These are phyloP conservation scores for Lasioglossum pauxillum DNA, from an alignment of 2,888 invertebrate species.

Conservation along the genomic window DNA sequence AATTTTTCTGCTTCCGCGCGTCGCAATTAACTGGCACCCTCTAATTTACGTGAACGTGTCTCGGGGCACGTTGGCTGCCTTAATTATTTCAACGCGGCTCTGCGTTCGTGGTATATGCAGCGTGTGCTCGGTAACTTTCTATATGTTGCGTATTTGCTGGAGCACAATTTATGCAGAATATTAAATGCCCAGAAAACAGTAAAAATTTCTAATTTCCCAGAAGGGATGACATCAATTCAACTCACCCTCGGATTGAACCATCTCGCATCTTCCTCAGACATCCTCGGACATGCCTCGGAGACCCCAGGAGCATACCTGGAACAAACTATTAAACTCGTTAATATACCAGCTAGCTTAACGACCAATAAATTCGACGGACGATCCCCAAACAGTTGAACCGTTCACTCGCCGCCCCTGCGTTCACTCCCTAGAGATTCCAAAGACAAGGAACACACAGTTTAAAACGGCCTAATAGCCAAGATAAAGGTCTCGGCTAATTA, in stretches of 20 bases:
- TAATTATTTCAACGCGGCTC: constrained; percentile 40
- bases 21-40: constrained; percentile 41
- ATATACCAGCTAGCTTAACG: background rate
- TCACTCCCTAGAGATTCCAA: background rate
- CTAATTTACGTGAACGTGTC: constrained; percentile 50
- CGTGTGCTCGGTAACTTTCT: constrained; percentile 23
- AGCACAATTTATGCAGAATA: too few relatives aligned
- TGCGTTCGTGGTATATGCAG: constrained; percentile 18
- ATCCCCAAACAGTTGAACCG: background rate
- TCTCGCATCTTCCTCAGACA: background rate
- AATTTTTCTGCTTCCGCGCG: background rate
- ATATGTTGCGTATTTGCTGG: background rate
- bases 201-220: background rate
- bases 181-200: background rate
- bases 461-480: constrained; percentile 9
- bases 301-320: background rate
- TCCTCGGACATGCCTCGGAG: background rate
- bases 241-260: background rate
- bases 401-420: background rate
- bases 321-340: constrained; percentile 10
- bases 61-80: constrained; percentile 1
- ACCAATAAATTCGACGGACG: constrained; percentile 4
- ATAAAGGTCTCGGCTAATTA: background rate
- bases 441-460: background rate
- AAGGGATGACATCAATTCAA: background rate